A percentile compares a stretch with the other conserved stretches of the same genome.
These are phyloP conservation scores for Rhinolophus ferrumequinum DNA, from an alignment of 2,113 vertebrate genomes.

Conservation along the genomic window DNA sequence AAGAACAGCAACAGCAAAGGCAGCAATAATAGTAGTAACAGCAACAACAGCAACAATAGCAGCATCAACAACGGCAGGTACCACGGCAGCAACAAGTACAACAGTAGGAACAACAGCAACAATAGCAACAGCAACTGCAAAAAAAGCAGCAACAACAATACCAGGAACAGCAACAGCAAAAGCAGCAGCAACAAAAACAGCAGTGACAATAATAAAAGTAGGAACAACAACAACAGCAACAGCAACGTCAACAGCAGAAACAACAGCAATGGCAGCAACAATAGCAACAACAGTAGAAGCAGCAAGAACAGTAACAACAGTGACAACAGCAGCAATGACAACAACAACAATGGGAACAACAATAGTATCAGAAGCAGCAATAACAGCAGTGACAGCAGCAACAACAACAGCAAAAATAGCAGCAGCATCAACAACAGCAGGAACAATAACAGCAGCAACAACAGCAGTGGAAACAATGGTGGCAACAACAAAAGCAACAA, in stretches of 20 bases:
- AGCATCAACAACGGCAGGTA: fast-evolving
- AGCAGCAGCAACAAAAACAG: fast-evolving
- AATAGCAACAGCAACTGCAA: background rate
- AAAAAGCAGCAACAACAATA: fast-evolving
- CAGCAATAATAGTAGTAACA: fast-evolving
- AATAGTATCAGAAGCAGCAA: fast-evolving
- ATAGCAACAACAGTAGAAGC: fast-evolving
- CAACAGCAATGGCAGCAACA: fast-evolving
- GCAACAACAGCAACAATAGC: fast-evolving
- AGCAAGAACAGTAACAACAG: no score
- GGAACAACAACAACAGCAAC: fast-evolving
- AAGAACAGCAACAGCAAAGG: fast-evolving
- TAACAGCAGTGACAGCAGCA: fast-evolving
- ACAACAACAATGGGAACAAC: fast-evolving
- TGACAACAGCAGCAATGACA: fast-evolving
- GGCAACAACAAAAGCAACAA: fast-evolving
- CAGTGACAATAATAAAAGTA: fast-evolving
- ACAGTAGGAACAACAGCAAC: fast-evolving
- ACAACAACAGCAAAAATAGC: fast-evolving
- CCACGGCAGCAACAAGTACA: fast-evolving
- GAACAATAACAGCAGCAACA: fast-evolving
- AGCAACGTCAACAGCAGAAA: fast-evolving
- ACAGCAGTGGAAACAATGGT: fast-evolving
- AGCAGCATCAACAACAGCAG: fast-evolving
- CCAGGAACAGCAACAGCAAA: fast-evolving